Base-by-base conservation (phyloP, 2,888 invertebrate genomes). In the Pherbina coryleti region DNA sequence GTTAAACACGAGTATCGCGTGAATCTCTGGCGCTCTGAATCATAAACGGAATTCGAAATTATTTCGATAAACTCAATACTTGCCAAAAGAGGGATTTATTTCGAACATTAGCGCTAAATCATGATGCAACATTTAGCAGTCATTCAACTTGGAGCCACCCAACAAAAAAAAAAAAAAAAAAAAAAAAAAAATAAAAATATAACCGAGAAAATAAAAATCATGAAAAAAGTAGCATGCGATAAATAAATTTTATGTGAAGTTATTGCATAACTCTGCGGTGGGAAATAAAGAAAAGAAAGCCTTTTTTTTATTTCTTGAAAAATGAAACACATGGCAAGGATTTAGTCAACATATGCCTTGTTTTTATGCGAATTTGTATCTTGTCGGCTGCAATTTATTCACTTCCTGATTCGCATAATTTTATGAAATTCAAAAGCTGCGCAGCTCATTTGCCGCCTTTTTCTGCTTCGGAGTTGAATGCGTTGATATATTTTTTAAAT, bases 1-100 rank as follows among this genome's bases (percentile, higher is more conserved):
- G 69, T 69, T 69, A 69, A 69, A 69, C 69, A 69, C 28, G 51
- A 25, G 14, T 5, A 51, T 69, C 69, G 69, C 67, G 9, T 44
- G 67, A 67, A 67, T 64, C 64, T 34, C 31, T 5, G n/a, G 64
- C 34, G 31, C 28, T n/a, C 64, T 64, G 64, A 34, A 28, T 64
- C 34, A n/a, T 9, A 37, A 67, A 28, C 62, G 9, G 25, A 62
- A 62, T 25, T 14, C 62, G 14, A 28, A 28, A 62, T 28, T 31
- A n/a, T 64, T 31, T 31, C 31, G 11, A 28, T 31, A n/a, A n/a
- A 28, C 55, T 9, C 55, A n/a, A 60, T 14, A 22, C 11, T 25
- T 22, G 55, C 55, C 55, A 22, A 22, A 60, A 60, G 57, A 60
- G 19, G 57, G 28, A 4, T n/a, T 55, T 22, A 25, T 62, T 28